Percentiles rank a stretch among this genome's conserved stretches.
These are phyloP conservation scores for Agrochola lota DNA, from an alignment of 2,888 invertebrate genomes.

Conservation along the genomic window DNA sequence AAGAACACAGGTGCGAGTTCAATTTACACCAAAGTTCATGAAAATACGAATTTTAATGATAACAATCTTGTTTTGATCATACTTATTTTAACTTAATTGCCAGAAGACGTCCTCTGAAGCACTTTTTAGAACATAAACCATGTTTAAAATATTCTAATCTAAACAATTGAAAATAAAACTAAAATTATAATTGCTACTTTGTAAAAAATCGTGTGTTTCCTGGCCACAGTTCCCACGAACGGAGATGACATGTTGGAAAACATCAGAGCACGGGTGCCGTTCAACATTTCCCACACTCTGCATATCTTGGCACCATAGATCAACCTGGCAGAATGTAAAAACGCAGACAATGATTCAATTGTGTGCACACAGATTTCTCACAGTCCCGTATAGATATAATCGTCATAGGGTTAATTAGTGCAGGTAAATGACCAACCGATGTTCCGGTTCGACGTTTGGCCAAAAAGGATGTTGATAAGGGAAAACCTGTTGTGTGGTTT, in stretches of 20 bases:
- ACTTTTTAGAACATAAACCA: slow-evolving; percentile 67
- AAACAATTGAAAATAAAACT: slow-evolving; percentile 77
- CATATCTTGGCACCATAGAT: slow-evolving; percentile 90
- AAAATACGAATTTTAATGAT: slow-evolving; percentile 23
- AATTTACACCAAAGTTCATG: slow-evolving; percentile 22
- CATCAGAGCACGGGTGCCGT: slow-evolving; percentile 74
- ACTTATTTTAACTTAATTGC: slow-evolving; percentile 25
- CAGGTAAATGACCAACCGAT: slow-evolving; percentile 88
- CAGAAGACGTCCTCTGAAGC: slow-evolving; percentile 23
- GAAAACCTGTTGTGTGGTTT: slow-evolving; percentile 58
- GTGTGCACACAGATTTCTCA: slow-evolving; percentile 89
- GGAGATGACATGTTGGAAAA: slow-evolving; percentile 88
- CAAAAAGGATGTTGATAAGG: slow-evolving; percentile 53
- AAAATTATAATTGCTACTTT: slow-evolving; percentile 75
- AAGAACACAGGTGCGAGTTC: slow-evolving; percentile 11
- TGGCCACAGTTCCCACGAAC: slow-evolving; percentile 82
- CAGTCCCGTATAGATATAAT: slow-evolving; percentile 86
- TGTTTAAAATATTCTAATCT: slow-evolving; percentile 41
- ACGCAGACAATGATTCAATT: slow-evolving; percentile 90
- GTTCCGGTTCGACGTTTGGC: slow-evolving; percentile 71
- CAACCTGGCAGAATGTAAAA: slow-evolving; percentile 87
- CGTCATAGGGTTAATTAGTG: slow-evolving; percentile 86
- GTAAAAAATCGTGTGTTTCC: slow-evolving; percentile 73
- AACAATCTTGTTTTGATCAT: slow-evolving; percentile 28
- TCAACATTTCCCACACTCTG: slow-evolving; percentile 88